phyloP scores from a whole-genome alignment of 2,888 invertebrate genomes.

The Clanis bilineata region DNA sequence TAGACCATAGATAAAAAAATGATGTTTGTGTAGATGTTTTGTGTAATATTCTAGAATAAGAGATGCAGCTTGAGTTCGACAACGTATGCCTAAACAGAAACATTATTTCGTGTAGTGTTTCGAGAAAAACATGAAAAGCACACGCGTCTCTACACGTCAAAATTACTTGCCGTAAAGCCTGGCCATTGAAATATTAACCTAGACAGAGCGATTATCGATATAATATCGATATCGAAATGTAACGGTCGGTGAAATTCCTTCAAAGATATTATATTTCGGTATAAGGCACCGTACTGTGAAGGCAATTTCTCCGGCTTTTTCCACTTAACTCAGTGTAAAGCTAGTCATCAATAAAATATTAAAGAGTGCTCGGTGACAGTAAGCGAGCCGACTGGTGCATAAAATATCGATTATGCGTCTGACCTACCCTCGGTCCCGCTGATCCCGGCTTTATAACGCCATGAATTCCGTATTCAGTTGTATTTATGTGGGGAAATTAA shows the following conservation, averaged over 20 bases:
- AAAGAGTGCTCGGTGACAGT: conserved; percentile 18
- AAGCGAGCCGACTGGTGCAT: conserved; percentile 29
- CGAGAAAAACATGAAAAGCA: too few relatives aligned
- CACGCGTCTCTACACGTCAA: too few relatives aligned
- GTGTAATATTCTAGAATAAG: too few relatives aligned
- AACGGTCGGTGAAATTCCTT: neutral
- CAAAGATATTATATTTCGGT: neutral
- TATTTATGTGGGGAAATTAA: conserved; percentile 34
- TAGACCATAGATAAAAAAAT: too few relatives aligned
- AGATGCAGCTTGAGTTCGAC: too few relatives aligned
- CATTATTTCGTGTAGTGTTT: too few relatives aligned
- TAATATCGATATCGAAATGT: neutral
- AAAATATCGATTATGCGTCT: conserved; percentile 48
- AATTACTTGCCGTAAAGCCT: too few relatives aligned
- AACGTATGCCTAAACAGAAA: too few relatives aligned
- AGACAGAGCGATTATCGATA: neutral
- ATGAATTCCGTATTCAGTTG: conserved; percentile 51
- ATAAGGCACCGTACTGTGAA: neutral
- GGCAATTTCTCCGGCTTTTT: conserved; percentile 7
- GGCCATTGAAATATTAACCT: too few relatives aligned
- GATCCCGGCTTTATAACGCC: conserved; percentile 49
- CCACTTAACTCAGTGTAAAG: conserved; percentile 15
- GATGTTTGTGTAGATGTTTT: too few relatives aligned
- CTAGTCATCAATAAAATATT: conserved; percentile 22
- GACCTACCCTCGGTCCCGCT: conserved; percentile 33